Evolutionary conservation across 2,113 vertebrate species (phyloP).

Genomic region (Pedionomus torquatus): DNA sequence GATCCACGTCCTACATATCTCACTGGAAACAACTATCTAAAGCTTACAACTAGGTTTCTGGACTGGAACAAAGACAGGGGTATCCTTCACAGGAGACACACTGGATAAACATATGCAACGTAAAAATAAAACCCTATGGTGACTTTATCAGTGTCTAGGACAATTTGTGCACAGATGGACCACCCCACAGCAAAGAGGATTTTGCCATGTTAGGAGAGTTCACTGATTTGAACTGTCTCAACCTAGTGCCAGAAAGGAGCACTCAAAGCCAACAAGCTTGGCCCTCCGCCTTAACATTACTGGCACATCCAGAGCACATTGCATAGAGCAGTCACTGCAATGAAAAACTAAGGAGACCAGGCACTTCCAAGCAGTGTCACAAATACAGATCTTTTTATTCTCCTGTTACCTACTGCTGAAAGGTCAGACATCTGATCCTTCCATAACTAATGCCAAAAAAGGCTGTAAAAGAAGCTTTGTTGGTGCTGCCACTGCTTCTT

Average conservation of each 20-base stretch:
- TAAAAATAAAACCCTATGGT: background rate
- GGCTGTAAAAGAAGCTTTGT: constrained; percentile 29
- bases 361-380: background rate
- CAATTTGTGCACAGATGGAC: background rate
- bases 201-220: background rate
- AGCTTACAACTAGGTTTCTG: background rate
- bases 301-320: background rate
- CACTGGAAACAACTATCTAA: background rate
- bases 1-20: background rate
- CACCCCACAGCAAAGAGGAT: background rate
- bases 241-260: background rate
- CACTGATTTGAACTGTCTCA: background rate
- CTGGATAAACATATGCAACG: background rate
- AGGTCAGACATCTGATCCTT: constrained; percentile 32
- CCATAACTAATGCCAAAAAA: constrained; percentile 19
- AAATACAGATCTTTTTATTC: background rate
- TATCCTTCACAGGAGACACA: background rate
- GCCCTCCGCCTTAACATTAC: background rate
- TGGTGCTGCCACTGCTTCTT: background rate
- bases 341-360: background rate
- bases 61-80: background rate
- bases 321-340: background rate
- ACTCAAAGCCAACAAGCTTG: background rate
- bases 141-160: background rate
- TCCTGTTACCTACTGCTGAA: constrained; percentile 28